These are phyloP conservation scores for Ceratitis capitata DNA, from an alignment of 1,140 invertebrate genomes.

Conservation along the genomic window DNA sequence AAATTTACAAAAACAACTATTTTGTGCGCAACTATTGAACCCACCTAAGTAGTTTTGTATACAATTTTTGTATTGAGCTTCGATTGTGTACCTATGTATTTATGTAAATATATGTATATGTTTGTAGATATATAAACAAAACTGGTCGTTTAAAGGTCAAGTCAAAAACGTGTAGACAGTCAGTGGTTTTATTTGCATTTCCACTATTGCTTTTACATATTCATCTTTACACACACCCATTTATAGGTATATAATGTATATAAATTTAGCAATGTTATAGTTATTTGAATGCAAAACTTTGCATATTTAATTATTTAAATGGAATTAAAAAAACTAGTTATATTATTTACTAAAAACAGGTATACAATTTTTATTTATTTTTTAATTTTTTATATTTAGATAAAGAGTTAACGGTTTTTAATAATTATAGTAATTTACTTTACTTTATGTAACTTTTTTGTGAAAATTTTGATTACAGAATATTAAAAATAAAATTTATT, in stretches of 20 bases:
- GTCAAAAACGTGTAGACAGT: not conserved
- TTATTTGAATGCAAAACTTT: not conserved
- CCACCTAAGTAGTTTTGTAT: no score
- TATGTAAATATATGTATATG: no score
- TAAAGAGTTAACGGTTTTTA: no score
- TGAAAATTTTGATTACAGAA: no score
- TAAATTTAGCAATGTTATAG: no score
- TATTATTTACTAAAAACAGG: not conserved
- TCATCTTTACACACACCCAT: not conserved
- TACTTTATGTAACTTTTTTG: not conserved
- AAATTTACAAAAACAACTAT: no score
- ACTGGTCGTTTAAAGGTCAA: conserved; percentile 12
- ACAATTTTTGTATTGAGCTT: no score
- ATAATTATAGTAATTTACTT: not conserved
- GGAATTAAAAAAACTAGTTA: not conserved
- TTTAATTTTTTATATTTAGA: no score
- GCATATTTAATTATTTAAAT: not conserved
- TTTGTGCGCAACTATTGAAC: no score
- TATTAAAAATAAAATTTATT: no score
- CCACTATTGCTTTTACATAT: not conserved
- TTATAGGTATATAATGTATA: not conserved
- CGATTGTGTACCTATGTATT: no score
- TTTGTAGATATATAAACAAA: not conserved
- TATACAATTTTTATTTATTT: not conserved
- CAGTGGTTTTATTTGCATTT: not conserved